Evolutionary conservation across 1,140 invertebrate species (phyloP).

Genomic region (Prorops nasuta): DNA sequence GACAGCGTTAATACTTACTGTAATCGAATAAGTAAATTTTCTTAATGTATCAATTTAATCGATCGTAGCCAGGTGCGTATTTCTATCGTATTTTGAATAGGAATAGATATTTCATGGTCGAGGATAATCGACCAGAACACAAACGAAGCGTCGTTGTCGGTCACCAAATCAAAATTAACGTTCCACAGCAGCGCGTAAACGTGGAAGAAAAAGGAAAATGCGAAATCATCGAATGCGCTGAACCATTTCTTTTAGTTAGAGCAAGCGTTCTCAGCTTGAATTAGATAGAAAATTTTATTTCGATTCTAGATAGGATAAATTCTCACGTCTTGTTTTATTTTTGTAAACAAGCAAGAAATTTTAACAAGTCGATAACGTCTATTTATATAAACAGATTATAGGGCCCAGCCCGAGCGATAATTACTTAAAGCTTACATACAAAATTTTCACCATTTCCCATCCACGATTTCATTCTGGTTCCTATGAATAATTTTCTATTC

Average conservation of each 20-base stretch:
- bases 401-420: slow-evolving; percentile 25
- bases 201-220: slow-evolving; percentile 2
- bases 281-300: slow-evolving; percentile 56
- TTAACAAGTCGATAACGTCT: slow-evolving; percentile 39
- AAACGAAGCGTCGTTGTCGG: slow-evolving; percentile 17
- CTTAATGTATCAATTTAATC: too few relatives aligned
- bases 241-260: slow-evolving; percentile 41
- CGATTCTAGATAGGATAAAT: slow-evolving; percentile 51
- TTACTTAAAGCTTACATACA: slow-evolving; percentile 36
- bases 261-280: slow-evolving; percentile 42
- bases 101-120: too few relatives aligned
- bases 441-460: too few relatives aligned
- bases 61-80: too few relatives aligned
- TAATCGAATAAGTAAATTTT: too few relatives aligned
- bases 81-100: too few relatives aligned
- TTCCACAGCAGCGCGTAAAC: slow-evolving; percentile 15
- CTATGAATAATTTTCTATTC: slow-evolving; percentile 5
- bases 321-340: slow-evolving; percentile 48
- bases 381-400: slow-evolving; percentile 43
- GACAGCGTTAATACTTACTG: too few relatives aligned
- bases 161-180: slow-evolving; percentile 30
- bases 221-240: slow-evolving; percentile 9
- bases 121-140: too few relatives aligned
- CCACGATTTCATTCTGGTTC: not conserved
- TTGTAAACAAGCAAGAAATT: slow-evolving; percentile 48